Base-by-base conservation (phyloP, 1,140 invertebrate species). In the Drosophila sproati region DNA sequence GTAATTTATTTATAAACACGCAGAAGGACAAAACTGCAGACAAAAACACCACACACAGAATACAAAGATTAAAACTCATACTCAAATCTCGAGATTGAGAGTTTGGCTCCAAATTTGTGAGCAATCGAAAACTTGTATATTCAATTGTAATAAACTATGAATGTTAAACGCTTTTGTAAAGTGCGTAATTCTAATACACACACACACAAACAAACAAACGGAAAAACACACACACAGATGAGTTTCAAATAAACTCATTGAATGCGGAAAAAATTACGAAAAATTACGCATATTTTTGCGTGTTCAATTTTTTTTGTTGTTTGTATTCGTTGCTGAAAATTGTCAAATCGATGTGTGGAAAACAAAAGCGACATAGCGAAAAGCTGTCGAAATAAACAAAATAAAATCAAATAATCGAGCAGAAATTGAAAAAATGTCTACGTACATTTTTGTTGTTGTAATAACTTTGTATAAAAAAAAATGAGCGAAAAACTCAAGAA, bases 1-100 rank as follows among this genome's bases (percentile, higher is more conserved):
- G 74, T 85, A 86, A 87, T 83, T 87, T 87, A 87, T 87, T 87
- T 75, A 72, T 73, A 80, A 82, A 62, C 37, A 59, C 50, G 80
- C 76, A 73, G 71, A 52, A 34, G 31, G 61, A 35, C 45, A 29
- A 37, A 72, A 47, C 80, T 83, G 77, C 73, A 73, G 37, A 77
- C 20, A 62, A 34, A 52, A 3, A 29, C 37, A 54, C 29, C 51
- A 41, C 61, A 54, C 48, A 41, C 20, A 20, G 39, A 41, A 28
- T 34, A 54, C 45, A 73, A 29, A 59, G 8, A 37, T 39, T 61
- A 8, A 59, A 52, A 29, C 20, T 32, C 39, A 54, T 41, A 7
- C 32, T 43, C n/a, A 3, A 43, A 43, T 8, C 39, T 43, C 39
- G 39, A 43, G n/a, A 43, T 10, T 43, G 39, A n/a, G 20, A 20